Percentiles rank a stretch among this genome's conserved stretches.
Conservation (phyloP, 2,797 vertebrate species). For the Muscicapa striata region DNA sequence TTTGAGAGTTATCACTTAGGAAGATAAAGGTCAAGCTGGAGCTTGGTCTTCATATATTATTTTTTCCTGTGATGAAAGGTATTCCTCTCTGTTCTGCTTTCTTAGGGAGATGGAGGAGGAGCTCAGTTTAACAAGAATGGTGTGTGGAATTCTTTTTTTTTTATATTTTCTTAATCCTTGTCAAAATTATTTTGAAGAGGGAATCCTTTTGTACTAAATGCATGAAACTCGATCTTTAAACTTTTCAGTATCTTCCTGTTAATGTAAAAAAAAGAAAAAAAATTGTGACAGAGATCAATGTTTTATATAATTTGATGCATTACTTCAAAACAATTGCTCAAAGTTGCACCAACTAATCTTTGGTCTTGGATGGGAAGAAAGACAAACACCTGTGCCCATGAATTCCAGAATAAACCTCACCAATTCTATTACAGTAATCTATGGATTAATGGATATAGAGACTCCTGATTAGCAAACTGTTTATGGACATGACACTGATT, state of each 20-base stretch:
- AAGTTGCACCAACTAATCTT: not conserved
- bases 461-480: not conserved
- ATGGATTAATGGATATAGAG: not conserved
- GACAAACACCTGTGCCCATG: not conserved
- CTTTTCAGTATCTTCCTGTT: not conserved
- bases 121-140: not conserved
- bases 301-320: not conserved
- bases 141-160: not conserved
- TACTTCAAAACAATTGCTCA: not conserved
- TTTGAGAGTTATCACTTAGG: constrained; percentile 79
- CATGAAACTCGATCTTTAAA: not conserved
- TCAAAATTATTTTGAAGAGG: not conserved
- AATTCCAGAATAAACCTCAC: not conserved
- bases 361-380: not conserved
- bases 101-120: not conserved
- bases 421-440: not conserved
- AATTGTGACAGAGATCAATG: not conserved
- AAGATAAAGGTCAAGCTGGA: constrained; percentile 79
- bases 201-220: not conserved
- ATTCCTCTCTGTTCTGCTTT: not conserved
- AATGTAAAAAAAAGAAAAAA: not conserved
- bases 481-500: accelerated
- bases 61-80: not conserved
- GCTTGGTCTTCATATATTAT: constrained; percentile 62
- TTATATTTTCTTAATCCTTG: not conserved